These are phyloP conservation scores for Akabosia matsudoensis DNA, from an alignment of 1,140 invertebrate species.

Conservation along the genomic window DNA sequence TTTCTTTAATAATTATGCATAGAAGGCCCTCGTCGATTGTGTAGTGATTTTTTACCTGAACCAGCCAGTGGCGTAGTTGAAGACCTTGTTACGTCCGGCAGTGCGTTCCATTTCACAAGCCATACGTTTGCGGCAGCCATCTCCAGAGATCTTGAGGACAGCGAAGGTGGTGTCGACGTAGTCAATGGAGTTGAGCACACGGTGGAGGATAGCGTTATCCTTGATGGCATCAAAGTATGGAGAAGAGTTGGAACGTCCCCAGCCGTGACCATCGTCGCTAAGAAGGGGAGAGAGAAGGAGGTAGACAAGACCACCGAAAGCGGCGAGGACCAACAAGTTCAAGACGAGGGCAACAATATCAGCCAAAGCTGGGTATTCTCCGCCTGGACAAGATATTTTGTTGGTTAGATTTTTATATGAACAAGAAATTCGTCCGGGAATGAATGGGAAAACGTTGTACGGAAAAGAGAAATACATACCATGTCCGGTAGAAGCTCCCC, in stretches of 20 bases:
- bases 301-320: constrained; percentile 47
- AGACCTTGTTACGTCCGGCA: constrained; percentile 46
- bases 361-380: constrained; percentile 46
- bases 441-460: too few species aligned
- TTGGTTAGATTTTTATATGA: background rate
- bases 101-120: constrained; percentile 47
- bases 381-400: background rate
- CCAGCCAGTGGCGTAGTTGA: constrained; percentile 45
- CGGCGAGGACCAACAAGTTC: constrained; percentile 46
- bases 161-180: constrained; percentile 48
- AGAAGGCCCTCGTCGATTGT: background rate
- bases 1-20: constrained; percentile 21
- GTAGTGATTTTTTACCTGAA: constrained; percentile 40
- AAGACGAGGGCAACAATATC: constrained; percentile 47
- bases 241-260: constrained; percentile 43
- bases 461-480: background rate
- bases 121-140: constrained; percentile 46
- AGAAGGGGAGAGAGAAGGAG: constrained; percentile 45
- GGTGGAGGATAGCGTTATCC: constrained; percentile 45
- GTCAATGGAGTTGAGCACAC: constrained; percentile 47
- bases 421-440: too few species aligned
- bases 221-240: constrained; percentile 47
- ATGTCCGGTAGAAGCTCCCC: constrained; percentile 22
- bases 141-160: constrained; percentile 46
- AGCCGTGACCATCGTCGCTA: constrained; percentile 39